Evolutionary conservation across 1,140 invertebrate genomes (phyloP).

Genomic region (Saxidomus purpurata): DNA sequence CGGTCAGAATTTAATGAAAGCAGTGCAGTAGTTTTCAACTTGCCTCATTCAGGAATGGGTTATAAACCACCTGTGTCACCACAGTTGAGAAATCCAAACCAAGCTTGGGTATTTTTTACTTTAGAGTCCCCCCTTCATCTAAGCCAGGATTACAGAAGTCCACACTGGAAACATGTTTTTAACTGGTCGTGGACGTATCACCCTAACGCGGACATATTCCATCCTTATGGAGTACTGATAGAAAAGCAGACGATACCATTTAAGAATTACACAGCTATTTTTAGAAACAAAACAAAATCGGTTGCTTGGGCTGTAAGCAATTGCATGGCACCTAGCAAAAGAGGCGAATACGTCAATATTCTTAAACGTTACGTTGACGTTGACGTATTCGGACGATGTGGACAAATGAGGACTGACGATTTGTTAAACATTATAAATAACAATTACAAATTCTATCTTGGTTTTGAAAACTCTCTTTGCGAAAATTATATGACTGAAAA

Average conservation of each 20-base stretch:
- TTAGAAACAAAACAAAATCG: background rate
- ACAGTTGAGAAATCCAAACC: background rate
- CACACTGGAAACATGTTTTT: too few species aligned
- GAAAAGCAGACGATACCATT: background rate
- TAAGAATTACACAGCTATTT: constrained; percentile 7
- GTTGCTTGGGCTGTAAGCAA: constrained; percentile 4
- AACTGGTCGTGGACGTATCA: too few species aligned
- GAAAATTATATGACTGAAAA: constrained; percentile 99
- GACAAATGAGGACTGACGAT: constrained; percentile 44
- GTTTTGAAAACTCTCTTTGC: constrained; percentile 98
- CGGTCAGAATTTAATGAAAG: background rate
- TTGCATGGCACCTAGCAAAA: background rate
- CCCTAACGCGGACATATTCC: too few species aligned
- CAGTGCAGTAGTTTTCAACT: background rate
- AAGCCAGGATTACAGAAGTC: background rate
- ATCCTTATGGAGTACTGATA: too few species aligned
- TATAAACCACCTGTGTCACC: background rate
- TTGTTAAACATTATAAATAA: constrained; percentile 62
- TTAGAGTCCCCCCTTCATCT: background rate
- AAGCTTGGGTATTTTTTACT: constrained; percentile 14
- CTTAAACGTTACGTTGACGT: background rate
- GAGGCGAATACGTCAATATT: background rate
- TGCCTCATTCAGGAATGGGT: background rate
- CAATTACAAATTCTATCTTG: constrained; percentile 84
- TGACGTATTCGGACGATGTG: constrained; percentile 90